Percentiles rank a stretch among this genome's conserved stretches.
These are phyloP conservation scores for Eupithecia pulchellata DNA, from an alignment of 2,888 invertebrate species.

Conservation along the genomic window DNA sequence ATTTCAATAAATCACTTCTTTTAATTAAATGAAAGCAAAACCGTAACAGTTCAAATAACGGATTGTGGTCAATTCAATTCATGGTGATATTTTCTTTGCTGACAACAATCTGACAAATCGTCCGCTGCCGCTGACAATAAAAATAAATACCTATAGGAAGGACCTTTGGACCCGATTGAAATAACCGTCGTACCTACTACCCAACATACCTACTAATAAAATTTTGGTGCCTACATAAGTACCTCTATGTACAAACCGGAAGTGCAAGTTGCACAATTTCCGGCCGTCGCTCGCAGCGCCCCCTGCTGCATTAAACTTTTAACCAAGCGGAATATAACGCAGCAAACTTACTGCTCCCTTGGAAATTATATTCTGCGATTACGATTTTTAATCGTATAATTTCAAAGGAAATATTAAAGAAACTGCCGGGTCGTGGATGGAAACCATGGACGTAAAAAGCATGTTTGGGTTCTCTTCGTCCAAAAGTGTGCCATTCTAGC, in stretches of 20 bases:
- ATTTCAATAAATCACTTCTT: too few relatives aligned
- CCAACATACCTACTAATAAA: too few relatives aligned
- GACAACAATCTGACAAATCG: not conserved
- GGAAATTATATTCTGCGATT: not conserved
- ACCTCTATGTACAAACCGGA: constrained; percentile 31
- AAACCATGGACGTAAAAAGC: too few relatives aligned
- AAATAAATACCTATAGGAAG: not conserved
- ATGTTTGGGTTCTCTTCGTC: too few relatives aligned
- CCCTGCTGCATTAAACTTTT: constrained; percentile 37
- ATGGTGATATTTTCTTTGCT: not conserved
- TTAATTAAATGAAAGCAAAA: too few relatives aligned
- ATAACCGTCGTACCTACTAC: not conserved
- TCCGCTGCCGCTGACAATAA: not conserved
- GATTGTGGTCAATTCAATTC: too few relatives aligned
- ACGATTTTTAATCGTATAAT: too few relatives aligned
- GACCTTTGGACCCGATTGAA: not conserved
- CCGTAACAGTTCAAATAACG: too few relatives aligned
- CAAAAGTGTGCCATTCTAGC: too few relatives aligned
- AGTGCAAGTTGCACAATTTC: constrained; percentile 47
- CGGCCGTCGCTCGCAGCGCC: constrained; percentile 46
- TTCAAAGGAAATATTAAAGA: not conserved
- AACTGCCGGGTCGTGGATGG: too few relatives aligned
- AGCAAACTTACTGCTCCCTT: constrained; percentile 9
- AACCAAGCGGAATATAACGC: constrained; percentile 28
- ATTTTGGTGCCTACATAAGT: not conserved